Conservation (phyloP, 2,113 vertebrate genomes). For the Esox niger region DNA sequence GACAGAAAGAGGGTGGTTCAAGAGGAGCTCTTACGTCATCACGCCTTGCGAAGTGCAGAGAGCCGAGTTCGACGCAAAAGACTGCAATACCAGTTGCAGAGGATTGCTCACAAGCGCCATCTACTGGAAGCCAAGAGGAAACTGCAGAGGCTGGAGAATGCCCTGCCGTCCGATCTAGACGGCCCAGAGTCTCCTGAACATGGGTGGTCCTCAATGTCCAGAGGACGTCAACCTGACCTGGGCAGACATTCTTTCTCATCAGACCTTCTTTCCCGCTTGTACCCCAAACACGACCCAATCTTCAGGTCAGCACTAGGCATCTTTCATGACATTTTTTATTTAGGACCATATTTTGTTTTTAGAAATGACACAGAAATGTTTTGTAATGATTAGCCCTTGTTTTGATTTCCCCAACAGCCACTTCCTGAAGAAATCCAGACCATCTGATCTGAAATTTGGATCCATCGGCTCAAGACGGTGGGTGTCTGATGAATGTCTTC, state of each 20-base stretch:
- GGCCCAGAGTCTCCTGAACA: conserved; percentile 40
- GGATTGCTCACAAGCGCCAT: conserved; percentile 82
- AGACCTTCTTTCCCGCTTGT: conserved; percentile 71
- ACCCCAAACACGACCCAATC: conserved; percentile 69
- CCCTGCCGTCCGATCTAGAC: conserved; percentile 58
- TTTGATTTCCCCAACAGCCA: conserved; percentile 59
- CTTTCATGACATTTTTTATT: too few relatives aligned
- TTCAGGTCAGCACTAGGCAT: conserved; percentile 65
- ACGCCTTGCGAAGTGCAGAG: conserved; percentile 74
- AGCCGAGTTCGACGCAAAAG: conserved; percentile 73
- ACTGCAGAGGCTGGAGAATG: conserved; percentile 77
- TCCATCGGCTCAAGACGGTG: conserved; percentile 53
- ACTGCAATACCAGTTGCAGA: conserved; percentile 82
- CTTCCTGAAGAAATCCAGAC: conserved; percentile 73
- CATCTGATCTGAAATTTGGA: conserved; percentile 59
- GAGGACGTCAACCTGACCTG: conserved; percentile 30
- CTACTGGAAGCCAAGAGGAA: conserved; percentile 83
- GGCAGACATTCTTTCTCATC: conserved; percentile 70
- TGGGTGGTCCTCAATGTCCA: conserved; percentile 34
- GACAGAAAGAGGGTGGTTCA: conserved; percentile 78
- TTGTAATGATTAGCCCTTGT: not conserved
- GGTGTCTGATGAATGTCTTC: conserved; percentile 70
- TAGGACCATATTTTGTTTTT: not conserved
- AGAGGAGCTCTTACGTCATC: conserved; percentile 77
- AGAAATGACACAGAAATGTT: not conserved